Evolutionary conservation across 2,888 invertebrate genomes (phyloP).

Genomic region (Stenotaenia linearis): DNA sequence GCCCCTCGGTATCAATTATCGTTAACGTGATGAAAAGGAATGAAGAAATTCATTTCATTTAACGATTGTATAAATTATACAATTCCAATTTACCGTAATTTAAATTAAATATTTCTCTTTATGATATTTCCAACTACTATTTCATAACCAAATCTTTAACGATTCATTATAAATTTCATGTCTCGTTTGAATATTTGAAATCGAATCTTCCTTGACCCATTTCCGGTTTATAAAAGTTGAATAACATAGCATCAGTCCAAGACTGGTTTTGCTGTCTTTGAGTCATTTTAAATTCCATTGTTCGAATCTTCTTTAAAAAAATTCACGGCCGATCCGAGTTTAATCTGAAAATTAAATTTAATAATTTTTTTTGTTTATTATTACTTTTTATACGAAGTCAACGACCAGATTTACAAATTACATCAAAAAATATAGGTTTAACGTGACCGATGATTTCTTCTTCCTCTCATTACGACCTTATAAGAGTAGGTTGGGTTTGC

Average conservation of each 20-base stretch:
- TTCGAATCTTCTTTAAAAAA: not conserved
- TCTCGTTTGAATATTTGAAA: not conserved
- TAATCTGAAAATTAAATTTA: too few species aligned
- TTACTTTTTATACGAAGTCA: not conserved
- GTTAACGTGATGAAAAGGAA: too few species aligned
- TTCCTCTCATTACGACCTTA: not conserved
- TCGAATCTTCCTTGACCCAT: constrained; percentile 5
- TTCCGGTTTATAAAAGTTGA: constrained; percentile 1
- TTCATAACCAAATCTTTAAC: not conserved
- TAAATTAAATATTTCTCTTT: too few species aligned
- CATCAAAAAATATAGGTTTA: not conserved
- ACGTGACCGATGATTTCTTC: not conserved
- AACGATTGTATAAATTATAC: too few species aligned
- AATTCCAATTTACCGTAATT: too few species aligned
- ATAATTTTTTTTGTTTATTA: too few species aligned
- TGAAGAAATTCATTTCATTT: too few species aligned
- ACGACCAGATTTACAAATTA: not conserved
- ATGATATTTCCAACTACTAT: too few species aligned
- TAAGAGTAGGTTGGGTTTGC: not conserved
- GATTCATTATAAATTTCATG: not conserved
- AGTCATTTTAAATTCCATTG: not conserved
- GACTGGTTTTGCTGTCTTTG: not conserved
- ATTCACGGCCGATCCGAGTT: not conserved
- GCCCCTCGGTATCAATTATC: too few species aligned
- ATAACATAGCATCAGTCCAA: not conserved